These are phyloP conservation scores for Lepidurus apus DNA, from an alignment of 1,140 invertebrate genomes.

Conservation along the genomic window DNA sequence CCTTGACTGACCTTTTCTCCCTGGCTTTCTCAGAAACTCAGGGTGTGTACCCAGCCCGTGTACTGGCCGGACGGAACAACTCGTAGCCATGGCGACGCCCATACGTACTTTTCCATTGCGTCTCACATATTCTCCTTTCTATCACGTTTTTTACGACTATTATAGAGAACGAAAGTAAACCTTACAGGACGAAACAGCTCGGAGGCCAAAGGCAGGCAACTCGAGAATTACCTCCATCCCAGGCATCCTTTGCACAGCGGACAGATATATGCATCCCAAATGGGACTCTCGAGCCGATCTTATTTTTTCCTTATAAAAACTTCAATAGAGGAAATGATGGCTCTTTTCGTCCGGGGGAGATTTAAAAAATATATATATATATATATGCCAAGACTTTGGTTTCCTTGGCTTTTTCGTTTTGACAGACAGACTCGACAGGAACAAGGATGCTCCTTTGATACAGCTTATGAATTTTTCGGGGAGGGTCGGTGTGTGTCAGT, in stretches of 20 bases:
- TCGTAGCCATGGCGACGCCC: neutral
- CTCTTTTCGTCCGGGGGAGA: neutral
- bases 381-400: too few species aligned
- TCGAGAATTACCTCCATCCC: constrained; percentile 14
- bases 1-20: constrained; percentile 3
- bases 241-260: neutral
- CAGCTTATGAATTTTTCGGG: constrained; percentile 1
- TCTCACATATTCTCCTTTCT: neutral
- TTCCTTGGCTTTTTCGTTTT: neutral
- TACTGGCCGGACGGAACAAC: neutral
- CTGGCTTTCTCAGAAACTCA: neutral
- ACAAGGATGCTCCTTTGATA: constrained; percentile 5
- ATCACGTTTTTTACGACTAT: constrained; percentile 13
- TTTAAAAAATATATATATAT: neutral
- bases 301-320: constrained; percentile 1
- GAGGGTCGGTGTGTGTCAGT: neutral
- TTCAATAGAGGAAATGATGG: constrained; percentile 11
- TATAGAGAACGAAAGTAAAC: neutral
- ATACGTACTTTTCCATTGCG: neutral
- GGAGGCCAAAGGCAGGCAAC: neutral
- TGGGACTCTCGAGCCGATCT: neutral
- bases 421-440: constrained; percentile 11
- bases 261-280: neutral
- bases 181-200: neutral
- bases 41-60: neutral